Evolutionary conservation across 23 tunicate genomes (phyloP).

Genomic region (Pegea sp.): DNA sequence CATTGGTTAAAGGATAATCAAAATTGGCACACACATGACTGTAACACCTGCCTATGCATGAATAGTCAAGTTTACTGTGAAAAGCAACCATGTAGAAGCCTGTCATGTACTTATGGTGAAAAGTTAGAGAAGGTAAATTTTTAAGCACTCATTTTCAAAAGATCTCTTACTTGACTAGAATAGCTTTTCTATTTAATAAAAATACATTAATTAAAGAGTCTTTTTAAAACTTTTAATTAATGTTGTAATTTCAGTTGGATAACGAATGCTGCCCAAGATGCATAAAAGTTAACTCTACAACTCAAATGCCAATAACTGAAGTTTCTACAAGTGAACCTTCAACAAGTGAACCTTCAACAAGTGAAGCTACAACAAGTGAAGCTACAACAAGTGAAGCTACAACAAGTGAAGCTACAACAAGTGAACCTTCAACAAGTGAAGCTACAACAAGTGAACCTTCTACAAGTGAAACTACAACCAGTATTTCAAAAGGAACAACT

Average conservation of each 20-base stretch:
- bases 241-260: not conserved
- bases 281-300: not conserved
- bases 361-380: slow-evolving; percentile 3
- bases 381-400: not conserved
- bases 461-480: not conserved
- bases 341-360: not conserved
- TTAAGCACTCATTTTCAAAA: too few species aligned
- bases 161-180: too few species aligned
- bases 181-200: too few species aligned
- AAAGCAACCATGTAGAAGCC: too few species aligned
- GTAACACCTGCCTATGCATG: too few species aligned
- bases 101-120: too few species aligned
- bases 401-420: slow-evolving; percentile 5
- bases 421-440: slow-evolving; percentile 1
- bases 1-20: too few species aligned
- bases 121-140: too few species aligned
- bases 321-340: slow-evolving; percentile 1
- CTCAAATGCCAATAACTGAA: not conserved
- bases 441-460: too few species aligned
- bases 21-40: too few species aligned
- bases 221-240: too few species aligned
- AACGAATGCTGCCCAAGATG: slow-evolving; percentile 26
- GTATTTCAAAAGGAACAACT: not conserved
- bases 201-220: not conserved
- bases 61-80: too few species aligned